These are phyloP conservation scores for Pterobdella sp. DNA, from an alignment of 2,888 invertebrate species.

Conservation along the genomic window DNA sequence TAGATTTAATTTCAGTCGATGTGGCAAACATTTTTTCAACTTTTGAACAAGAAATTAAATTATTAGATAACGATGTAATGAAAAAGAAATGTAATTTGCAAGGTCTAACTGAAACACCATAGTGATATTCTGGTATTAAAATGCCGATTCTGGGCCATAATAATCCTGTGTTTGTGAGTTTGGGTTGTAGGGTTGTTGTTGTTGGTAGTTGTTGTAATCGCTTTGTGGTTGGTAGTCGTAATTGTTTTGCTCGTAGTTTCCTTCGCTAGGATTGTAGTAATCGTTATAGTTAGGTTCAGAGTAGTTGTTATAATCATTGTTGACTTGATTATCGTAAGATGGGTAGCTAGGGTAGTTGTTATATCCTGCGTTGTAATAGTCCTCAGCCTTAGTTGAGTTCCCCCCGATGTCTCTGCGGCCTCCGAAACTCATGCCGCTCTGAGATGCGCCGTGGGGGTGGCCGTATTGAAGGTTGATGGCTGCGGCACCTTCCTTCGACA, in stretches of 20 bases:
- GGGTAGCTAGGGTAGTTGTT: too few relatives aligned
- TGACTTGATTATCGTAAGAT: not conserved
- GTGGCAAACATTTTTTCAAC: too few relatives aligned
- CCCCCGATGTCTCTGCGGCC: slow-evolving; percentile 42
- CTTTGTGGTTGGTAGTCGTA: not conserved
- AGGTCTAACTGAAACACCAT: too few relatives aligned
- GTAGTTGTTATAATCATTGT: not conserved
- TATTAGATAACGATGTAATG: not conserved
- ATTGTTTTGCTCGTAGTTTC: slow-evolving; percentile 11
- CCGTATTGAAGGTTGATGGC: slow-evolving; percentile 47
- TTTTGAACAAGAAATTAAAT: not conserved
- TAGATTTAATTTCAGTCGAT: too few relatives aligned
- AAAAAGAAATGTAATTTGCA: not conserved
- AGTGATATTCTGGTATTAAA: not conserved
- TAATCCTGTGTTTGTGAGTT: not conserved
- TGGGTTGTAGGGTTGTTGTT: slow-evolving; percentile 19
- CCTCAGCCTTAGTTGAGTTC: not conserved
- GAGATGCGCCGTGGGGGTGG: slow-evolving; percentile 46
- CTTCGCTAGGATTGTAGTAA: not conserved
- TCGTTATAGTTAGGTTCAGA: not conserved
- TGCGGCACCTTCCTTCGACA: slow-evolving; percentile 39
- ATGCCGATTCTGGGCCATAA: slow-evolving; percentile 21
- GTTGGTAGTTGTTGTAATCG: slow-evolving; percentile 16
- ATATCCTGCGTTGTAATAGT: slow-evolving; percentile 22
- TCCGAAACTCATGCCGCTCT: slow-evolving; percentile 47